These are phyloP conservation scores for Abrostola tripartita DNA, from an alignment of 2,888 invertebrate genomes.

Conservation along the genomic window DNA sequence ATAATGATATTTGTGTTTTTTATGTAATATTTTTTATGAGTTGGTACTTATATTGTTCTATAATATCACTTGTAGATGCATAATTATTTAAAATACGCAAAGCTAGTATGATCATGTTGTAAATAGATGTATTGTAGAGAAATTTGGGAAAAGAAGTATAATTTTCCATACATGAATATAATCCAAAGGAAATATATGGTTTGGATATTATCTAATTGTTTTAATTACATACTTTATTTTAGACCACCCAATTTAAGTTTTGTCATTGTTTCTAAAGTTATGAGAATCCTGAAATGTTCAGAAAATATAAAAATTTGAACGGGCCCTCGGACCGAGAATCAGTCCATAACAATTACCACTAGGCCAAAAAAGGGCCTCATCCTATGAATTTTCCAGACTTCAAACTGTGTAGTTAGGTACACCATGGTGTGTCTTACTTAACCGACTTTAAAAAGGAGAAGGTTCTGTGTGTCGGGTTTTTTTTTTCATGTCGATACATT, in stretches of 20 bases:
- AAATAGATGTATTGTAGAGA: constrained; percentile 63
- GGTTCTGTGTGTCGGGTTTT: too few relatives aligned
- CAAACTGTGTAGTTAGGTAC: too few relatives aligned
- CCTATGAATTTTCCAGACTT: too few relatives aligned
- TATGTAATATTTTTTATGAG: constrained; percentile 41
- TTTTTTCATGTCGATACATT: too few relatives aligned
- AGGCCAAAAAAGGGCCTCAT: too few relatives aligned
- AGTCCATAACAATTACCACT: too few relatives aligned
- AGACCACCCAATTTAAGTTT: too few relatives aligned
- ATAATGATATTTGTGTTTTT: constrained; percentile 19
- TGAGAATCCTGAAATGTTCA: not conserved
- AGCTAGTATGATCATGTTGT: constrained; percentile 64
- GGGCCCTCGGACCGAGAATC: too few relatives aligned
- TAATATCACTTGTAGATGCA: constrained; percentile 51
- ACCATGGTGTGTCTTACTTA: too few relatives aligned
- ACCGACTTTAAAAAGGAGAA: too few relatives aligned
- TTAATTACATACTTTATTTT: constrained; percentile 18
- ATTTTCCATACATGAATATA: constrained; percentile 68
- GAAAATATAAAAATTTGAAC: too few relatives aligned
- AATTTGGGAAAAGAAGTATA: constrained; percentile 57
- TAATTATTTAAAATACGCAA: constrained; percentile 57
- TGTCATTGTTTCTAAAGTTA: constrained; percentile 10
- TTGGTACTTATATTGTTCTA: constrained; percentile 56
- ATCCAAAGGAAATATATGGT: constrained; percentile 71
- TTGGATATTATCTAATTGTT: constrained; percentile 62